A percentile compares a stretch with the other conserved stretches of the same genome.
phyloP scores from a whole-genome alignment of 2,888 invertebrate genomes.

The Drosophila acutilabella region DNA sequence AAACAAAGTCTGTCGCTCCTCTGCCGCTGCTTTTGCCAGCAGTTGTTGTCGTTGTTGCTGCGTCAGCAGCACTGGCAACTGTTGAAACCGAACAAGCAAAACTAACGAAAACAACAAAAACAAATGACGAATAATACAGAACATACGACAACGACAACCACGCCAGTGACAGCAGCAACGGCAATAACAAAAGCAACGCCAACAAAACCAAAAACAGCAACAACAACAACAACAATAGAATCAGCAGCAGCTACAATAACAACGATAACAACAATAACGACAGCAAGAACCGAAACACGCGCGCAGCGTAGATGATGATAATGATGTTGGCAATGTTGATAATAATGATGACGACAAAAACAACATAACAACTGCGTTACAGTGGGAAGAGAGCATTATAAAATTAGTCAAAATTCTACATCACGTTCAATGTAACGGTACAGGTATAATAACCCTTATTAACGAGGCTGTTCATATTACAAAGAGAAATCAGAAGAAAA shows the following conservation, averaged over 20 bases:
- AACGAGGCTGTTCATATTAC: neutral
- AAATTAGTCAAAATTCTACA: neutral
- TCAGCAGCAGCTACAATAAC: slow-evolving; percentile 44
- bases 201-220: slow-evolving; percentile 43
- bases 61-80: slow-evolving; percentile 62
- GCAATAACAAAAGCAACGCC: slow-evolving; percentile 47
- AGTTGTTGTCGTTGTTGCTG: slow-evolving; percentile 49
- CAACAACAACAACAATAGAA: slow-evolving; percentile 35
- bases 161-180: slow-evolving; percentile 40
- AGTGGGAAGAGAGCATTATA: slow-evolving; percentile 40
- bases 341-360: slow-evolving; percentile 74
- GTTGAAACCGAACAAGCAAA: slow-evolving; percentile 68
- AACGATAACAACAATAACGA: slow-evolving; percentile 31
- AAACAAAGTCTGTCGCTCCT: slow-evolving; percentile 39
- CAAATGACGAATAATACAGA: slow-evolving; percentile 68
- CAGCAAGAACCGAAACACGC: slow-evolving; percentile 66
- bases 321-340: slow-evolving; percentile 73
- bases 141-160: slow-evolving; percentile 60
- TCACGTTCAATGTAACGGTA: neutral
- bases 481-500: neutral
- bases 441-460: neutral
- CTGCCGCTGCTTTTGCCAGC: slow-evolving; percentile 34
- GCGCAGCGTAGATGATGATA: slow-evolving; percentile 68
- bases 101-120: slow-evolving; percentile 72
- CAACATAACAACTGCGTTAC: slow-evolving; percentile 69